Percentiles rank a stretch among this genome's conserved stretches.
Conservation (phyloP, 2,888 invertebrate species). For the Cremastobaeus sp. region DNA sequence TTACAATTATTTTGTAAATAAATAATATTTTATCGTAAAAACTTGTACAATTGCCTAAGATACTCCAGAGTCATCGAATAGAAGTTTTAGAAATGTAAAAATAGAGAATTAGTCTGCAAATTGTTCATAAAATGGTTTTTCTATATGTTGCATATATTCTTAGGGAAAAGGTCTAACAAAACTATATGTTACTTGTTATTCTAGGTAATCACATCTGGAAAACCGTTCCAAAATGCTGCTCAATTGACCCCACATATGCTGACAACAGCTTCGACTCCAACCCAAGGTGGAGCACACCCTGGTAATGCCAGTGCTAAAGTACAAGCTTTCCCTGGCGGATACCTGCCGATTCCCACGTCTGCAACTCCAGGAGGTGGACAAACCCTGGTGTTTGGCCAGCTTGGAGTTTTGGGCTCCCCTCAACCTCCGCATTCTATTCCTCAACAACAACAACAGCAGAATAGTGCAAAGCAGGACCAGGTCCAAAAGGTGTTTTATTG, state of each 20-base stretch:
- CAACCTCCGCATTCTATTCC: constrained; percentile 72
- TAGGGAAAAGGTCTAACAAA: too few species aligned
- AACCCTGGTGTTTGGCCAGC: constrained; percentile 87
- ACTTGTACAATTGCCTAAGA: too few species aligned
- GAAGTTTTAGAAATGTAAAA: too few species aligned
- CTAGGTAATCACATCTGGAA: constrained; percentile 89
- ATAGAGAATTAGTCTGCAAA: too few species aligned
- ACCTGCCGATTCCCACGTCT: constrained; percentile 88
- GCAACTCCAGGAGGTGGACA: constrained; percentile 83
- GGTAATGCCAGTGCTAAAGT: constrained; percentile 73
- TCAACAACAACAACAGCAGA: constrained; percentile 75
- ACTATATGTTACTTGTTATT: neutral
- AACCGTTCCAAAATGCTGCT: constrained; percentile 88
- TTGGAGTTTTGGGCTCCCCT: constrained; percentile 83
- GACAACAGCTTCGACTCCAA: constrained; percentile 80
- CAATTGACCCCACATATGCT: constrained; percentile 90
- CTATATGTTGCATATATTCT: too few species aligned
- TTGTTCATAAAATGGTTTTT: too few species aligned
- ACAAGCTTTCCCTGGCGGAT: constrained; percentile 83
- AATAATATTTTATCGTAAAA: neutral
- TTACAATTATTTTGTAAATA: too few species aligned
- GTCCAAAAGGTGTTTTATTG: constrained; percentile 72
- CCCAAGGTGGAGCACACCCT: constrained; percentile 74
- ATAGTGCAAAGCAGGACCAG: constrained; percentile 75
- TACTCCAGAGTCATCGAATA: too few species aligned